Evolutionary conservation across 2,888 invertebrate genomes (phyloP), one percentile per base, ranked within the genome.

Genomic region (Synergus gifuensis): DNA sequence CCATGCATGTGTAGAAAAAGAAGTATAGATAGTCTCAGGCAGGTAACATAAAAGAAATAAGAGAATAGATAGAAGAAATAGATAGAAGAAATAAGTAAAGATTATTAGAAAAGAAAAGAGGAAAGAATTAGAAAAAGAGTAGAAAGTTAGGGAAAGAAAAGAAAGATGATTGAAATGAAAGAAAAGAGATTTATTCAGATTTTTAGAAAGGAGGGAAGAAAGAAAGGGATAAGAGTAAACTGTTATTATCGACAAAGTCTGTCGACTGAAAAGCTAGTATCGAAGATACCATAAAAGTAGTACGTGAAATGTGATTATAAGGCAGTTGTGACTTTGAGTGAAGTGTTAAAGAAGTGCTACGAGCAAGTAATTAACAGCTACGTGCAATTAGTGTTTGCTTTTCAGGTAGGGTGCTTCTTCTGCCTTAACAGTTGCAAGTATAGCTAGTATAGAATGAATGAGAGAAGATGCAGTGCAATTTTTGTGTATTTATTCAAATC

Each of bases 341-440:
- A 46, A 62, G 62, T 76, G 28, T 76, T 82, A 80, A 79, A 76
- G 77, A 63, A 42, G 82, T 82, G 82, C 82, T 64, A 79, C 79
- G 81, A 82, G 78, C 73, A 79, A 80, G 76, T 81, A 84, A 82
- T 79, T 82, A 81, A 80, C 66, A 69, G 78, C 81, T 84, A 82
- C 82, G 80, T 84, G 81, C 77, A 22, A 80, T 84, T 84, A 83
- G 80, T 79, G 82, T 83, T 77, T 79, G 60, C 60, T 69, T 42
- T 42, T 69, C 49, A 46, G 46, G 49, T 54, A 69, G 69, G 36
- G 69, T 69, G 69, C 69, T 46, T 67, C 69, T 46, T 67, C 46
- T 69, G 28, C 14, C 46, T 54, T 69, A 22, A 49, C 60, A 60
- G 62, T 76, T 76, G 44, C 76, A 76, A 69, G 22, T 77, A 76